Evolutionary conservation across 2,888 invertebrate genomes (phyloP), one percentile per base, ranked within the genome.

Genomic region (Macrophya annulata): DNA sequence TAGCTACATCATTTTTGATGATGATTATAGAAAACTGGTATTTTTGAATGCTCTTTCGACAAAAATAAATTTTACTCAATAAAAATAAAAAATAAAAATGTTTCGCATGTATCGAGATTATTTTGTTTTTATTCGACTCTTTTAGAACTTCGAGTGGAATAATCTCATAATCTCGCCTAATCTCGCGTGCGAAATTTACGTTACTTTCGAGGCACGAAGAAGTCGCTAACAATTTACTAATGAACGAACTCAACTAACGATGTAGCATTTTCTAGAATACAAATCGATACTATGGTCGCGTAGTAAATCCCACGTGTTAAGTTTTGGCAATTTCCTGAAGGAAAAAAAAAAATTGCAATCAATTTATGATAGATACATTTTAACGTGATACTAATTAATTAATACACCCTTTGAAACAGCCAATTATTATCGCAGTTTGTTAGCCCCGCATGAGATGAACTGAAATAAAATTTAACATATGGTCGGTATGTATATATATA

Each of bases 121-220:
- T 31, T 31, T 31, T 31, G 21, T 45, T 74, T 74, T 74, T 10
- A 21, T n/a, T 62, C 0, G n/a, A 12, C 25, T 74, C 21, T 43
- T 45, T n/a, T 45, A 4, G n/a, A 74, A 25, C 37, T 74, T 74
- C n/a, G 72, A 45, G 72, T 43, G n/a, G 21, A 45, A 37, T 55
- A 55, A 55, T 55, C 55, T 55, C 9, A 0, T 74, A 31, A 77
- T 51, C 51, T 77, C 17, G 55, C 3, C 40, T 43, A 81, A 81
- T 81, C 81, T 81, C 81, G 81, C 62, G 81, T 59, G 81, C 40
- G 59, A 43, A 81, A 62, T 62, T 51, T 62, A 43, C 59, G 62
- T 81, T 62, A 77, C 31, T 81, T 81, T 62, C 21, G 43, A 12
- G 31, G 21, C 59, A 81, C 40, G 62, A 45, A 21, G 21, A n/a